Base-by-base conservation (phyloP, 2,888 invertebrate species). In the Macrosoma leucophasiata region DNA sequence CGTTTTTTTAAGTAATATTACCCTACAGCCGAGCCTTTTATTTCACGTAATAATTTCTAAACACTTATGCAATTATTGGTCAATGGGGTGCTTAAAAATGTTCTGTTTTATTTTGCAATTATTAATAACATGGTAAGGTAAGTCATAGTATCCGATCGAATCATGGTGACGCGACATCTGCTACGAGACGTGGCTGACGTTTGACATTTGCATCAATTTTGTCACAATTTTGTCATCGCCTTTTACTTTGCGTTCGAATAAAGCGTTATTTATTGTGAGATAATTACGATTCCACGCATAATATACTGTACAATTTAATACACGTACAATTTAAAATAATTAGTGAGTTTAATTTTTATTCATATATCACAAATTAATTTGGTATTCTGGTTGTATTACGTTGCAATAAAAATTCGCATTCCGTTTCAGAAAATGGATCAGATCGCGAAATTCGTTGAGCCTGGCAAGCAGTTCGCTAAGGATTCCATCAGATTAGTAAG, bases 401-500 rank as follows among this genome's bases (percentile, higher is more conserved):
- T 23, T 22, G 17, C 17, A 17, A 6, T 12, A 25, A 22, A 17
- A 7, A 19, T 27, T 13, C 10, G 7, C 19, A 34, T 56, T 21
- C 11, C 50, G 47, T 39, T 74, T 52, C 69, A 78, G 79, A 74
- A 76, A 76, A 99, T 99, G 98, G 98, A 99, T 88, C 98, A 98
- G 89, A 92, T 99, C 62, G 90, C 92, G 51, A 94, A 94, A 79
- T 92, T 96, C 63, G 88, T 97, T 41, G 97, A 98, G 77, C 98
- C 99, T 61, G 96, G 94, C 49, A 93, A 94, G 70, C 94, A 96
- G 72, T 99, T 99, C 77, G 91, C 97, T 62, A 99, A 99, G 86
- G 99, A 99, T 78, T 99, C 98, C 15, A 90, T 98, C 63, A 91
- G 99, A 84, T 89, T 99, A 64, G 97, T 99, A 21, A 98, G 98